These are phyloP conservation scores for Marcusenius ussheri DNA, from an alignment of 2,113 vertebrate species.

Conservation along the genomic window DNA sequence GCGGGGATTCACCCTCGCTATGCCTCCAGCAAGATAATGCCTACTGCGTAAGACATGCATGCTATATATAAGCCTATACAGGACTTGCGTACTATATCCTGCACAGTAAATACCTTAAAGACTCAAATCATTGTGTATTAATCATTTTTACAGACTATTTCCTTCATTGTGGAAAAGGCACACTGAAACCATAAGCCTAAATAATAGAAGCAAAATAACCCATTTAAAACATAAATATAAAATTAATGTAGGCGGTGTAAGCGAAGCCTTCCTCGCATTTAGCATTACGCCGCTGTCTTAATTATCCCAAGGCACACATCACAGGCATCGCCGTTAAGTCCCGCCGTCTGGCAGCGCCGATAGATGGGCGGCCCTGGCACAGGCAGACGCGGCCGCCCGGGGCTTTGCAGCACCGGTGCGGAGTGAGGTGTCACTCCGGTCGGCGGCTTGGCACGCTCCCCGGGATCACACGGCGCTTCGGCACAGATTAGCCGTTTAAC, in stretches of 20 bases:
- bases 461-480: constrained; percentile 49
- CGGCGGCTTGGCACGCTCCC: constrained; percentile 48
- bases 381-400: constrained; percentile 53
- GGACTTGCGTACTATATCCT: neutral
- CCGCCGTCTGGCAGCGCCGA: constrained; percentile 59
- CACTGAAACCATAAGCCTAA: neutral
- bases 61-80: neutral
- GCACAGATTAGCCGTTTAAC: constrained; percentile 49
- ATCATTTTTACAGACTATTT: neutral
- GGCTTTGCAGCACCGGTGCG: constrained; percentile 56
- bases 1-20: neutral
- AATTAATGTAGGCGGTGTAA: constrained; percentile 49
- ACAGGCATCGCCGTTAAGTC: constrained; percentile 63
- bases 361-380: constrained; percentile 61
- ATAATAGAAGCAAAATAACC: constrained; percentile 28
- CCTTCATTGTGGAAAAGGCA: neutral
- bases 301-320: constrained; percentile 67
- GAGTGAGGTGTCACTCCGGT: constrained; percentile 45
- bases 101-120: neutral
- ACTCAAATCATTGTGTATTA: neutral
- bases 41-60: neutral
- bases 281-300: constrained; percentile 65
- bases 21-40: neutral
- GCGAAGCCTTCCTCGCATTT: constrained; percentile 48
- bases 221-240: constrained; percentile 55